These are phyloP conservation scores for Graphium colonna DNA, from an alignment of 2,888 invertebrate species.

Conservation along the genomic window DNA sequence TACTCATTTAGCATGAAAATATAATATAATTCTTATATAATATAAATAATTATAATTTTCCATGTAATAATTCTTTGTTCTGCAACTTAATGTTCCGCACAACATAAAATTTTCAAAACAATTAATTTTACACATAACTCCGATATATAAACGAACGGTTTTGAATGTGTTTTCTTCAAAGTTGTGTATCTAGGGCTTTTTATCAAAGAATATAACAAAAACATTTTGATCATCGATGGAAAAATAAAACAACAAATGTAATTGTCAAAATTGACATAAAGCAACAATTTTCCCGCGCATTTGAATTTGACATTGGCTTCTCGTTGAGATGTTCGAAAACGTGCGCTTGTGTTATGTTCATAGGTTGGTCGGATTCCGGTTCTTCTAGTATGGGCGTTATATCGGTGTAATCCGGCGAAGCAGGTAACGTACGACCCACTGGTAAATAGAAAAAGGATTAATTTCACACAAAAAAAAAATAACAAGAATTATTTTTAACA, in stretches of 20 bases:
- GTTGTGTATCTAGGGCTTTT: too few species aligned
- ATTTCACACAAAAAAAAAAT: too few species aligned
- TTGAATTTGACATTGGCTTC: conserved; percentile 26
- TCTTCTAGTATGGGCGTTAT: conserved; percentile 63
- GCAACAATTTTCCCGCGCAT: conserved; percentile 40
- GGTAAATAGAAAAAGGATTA: conserved; percentile 17
- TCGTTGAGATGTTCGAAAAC: conserved; percentile 41
- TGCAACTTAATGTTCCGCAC: too few species aligned
- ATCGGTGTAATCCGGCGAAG: conserved; percentile 55
- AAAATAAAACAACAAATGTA: conserved; percentile 23
- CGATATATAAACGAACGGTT: too few species aligned
- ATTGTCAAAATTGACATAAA: conserved; percentile 22
- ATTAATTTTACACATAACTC: too few species aligned
- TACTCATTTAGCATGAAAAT: too few species aligned
- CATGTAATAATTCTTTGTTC: too few species aligned
- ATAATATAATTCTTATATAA: too few species aligned
- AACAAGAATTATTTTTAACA: too few species aligned
- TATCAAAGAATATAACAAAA: background rate
- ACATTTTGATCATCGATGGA: background rate
- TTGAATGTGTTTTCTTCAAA: background rate
- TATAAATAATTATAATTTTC: too few species aligned
- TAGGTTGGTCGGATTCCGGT: conserved; percentile 42
- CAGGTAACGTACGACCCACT: conserved; percentile 52
- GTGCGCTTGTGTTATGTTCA: conserved; percentile 59
- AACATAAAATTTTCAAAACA: too few species aligned